Percentiles rank a stretch among this genome's conserved stretches.
Conservation (phyloP, 2,888 invertebrate species). For the Podabrus alpinus region DNA sequence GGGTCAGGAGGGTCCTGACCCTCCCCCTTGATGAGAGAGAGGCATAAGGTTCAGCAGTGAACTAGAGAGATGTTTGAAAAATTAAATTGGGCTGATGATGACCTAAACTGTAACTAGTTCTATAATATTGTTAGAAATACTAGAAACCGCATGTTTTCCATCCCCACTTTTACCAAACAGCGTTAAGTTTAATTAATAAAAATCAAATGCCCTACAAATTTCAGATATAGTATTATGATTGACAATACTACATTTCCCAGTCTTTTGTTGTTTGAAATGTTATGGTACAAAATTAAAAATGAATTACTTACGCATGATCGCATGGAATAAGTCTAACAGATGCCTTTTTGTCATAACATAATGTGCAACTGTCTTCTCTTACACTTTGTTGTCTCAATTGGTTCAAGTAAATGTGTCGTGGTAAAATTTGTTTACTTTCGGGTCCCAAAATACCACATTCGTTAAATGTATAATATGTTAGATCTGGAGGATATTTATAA, state of each 20-base stretch:
- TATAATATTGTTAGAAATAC: too few species aligned
- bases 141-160: too few species aligned
- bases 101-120: too few species aligned
- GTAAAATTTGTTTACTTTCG: slow-evolving; percentile 78
- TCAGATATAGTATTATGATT: too few species aligned
- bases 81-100: too few species aligned
- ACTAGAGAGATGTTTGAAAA: too few species aligned
- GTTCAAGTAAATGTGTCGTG: slow-evolving; percentile 78
- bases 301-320: slow-evolving; percentile 72
- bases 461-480: slow-evolving; percentile 75
- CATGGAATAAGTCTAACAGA: slow-evolving; percentile 79
- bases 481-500: slow-evolving; percentile 77
- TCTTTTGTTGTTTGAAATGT: not conserved
- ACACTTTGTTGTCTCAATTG: slow-evolving; percentile 74
- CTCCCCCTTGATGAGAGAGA: too few species aligned
- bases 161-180: too few species aligned
- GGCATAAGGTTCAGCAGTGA: too few species aligned
- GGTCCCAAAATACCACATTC: slow-evolving; percentile 73
- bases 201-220: too few species aligned
- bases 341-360: slow-evolving; percentile 84
- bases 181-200: too few species aligned
- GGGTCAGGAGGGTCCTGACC: too few species aligned
- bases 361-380: slow-evolving; percentile 81
- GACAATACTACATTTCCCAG: not conserved
- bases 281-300: not conserved